Evolutionary conservation across 2,113 vertebrate species (phyloP).

Genomic region (Percina caprodes): DNA sequence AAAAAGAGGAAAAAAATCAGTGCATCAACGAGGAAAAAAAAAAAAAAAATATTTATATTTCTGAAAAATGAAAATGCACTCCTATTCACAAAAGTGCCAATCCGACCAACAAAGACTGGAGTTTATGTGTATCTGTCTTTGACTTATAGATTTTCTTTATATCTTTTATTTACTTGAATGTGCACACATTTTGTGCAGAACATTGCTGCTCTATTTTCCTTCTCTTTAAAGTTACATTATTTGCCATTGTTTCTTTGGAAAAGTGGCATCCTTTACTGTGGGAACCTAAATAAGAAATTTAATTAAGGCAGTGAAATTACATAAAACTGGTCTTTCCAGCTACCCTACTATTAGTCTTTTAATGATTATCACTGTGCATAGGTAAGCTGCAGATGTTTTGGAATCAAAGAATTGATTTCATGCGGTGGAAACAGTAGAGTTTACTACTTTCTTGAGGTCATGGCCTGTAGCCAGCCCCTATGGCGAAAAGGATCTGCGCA

Average conservation of each 20-base stretch:
- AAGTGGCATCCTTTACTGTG: constrained; percentile 79
- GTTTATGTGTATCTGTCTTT: constrained; percentile 80
- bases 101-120: constrained; percentile 87
- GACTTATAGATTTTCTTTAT: constrained; percentile 75
- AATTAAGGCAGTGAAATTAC: constrained; percentile 54
- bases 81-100: constrained; percentile 89
- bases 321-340: constrained; percentile 60
- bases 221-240: constrained; percentile 81
- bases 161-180: constrained; percentile 86
- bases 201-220: constrained; percentile 87
- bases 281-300: constrained; percentile 77
- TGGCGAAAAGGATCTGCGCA: constrained; percentile 7
- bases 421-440: constrained; percentile 2
- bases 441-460: neutral
- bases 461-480: constrained; percentile 8
- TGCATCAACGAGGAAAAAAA: constrained; percentile 67
- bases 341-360: constrained; percentile 30
- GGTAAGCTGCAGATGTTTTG: constrained; percentile 37
- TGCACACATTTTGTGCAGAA: constrained; percentile 85
- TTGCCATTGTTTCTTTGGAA: constrained; percentile 76
- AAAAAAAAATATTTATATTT: constrained; percentile 69
- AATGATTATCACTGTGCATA: constrained; percentile 55
- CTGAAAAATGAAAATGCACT: constrained; percentile 80
- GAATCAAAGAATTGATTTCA: constrained; percentile 3
- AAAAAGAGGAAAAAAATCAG: constrained; percentile 42